Evolutionary conservation across 2,113 vertebrate species (phyloP), one percentile per base, ranked within the genome.

Genomic region (Alethe diademata): DNA sequence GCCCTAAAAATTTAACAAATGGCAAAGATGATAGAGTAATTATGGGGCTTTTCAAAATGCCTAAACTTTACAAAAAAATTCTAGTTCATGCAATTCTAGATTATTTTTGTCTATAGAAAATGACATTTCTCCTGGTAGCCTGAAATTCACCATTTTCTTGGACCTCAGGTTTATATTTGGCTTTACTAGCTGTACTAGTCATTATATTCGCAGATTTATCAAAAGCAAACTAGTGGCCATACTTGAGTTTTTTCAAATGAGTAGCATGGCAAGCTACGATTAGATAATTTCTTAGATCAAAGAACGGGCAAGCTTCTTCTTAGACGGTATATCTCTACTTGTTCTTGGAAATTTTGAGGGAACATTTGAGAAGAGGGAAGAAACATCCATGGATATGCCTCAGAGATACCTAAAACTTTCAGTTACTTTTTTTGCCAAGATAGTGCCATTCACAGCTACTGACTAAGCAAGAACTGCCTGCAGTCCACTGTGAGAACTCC

Each of bases 1-100:
- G 73, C 99, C 99, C 99, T 99, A 90, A 95, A 97, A 96, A 94
- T 78, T 51, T 70, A 92, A 91, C 24, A 85, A 48, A 87, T 12
- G 12, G 42, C 23, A 86, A 76, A 91, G 33, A 71, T 62, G 26
- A 90, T 31, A 75, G 7, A 51, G 35, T 31, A 36, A 36, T 86
- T 35, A 29, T 12, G 8, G 2, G 35, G 33, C 19, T 26, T 76
- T 29, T 50, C 11, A 5, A 78, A 88, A 85, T 31, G 14, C 14
- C 20, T 43, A 4, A 43, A n/a, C 26, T 19, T 53, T 31, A 82
- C 9, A 0, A 90, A 50, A 53, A 65, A 48, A 3, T 11, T 60
- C 4, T 14, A 40, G 1, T n/a, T 93, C 29, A 51, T 31, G 38
- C 26, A 82, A 38, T 25, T 70, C 11, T 12, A 45, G 3, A 43